A percentile compares a stretch with the other conserved stretches of the same genome.
These are phyloP conservation scores for Irena cyanogastra DNA, from an alignment of 2,113 vertebrate species.

Conservation along the genomic window DNA sequence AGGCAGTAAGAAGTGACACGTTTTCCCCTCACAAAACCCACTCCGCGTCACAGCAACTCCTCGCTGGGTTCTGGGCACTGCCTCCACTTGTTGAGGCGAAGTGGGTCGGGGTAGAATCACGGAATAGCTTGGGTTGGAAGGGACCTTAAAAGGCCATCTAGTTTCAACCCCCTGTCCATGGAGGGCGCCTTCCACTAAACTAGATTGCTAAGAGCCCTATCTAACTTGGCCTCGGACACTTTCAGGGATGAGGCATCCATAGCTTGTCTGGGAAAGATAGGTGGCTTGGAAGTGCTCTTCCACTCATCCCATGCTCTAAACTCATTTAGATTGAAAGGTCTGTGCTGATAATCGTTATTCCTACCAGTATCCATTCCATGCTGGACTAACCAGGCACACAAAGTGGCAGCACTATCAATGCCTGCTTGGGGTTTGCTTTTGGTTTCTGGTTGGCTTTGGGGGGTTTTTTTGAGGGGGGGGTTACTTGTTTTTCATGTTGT, in stretches of 20 bases:
- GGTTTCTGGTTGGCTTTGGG: background rate
- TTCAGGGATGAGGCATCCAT: background rate
- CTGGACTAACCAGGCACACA: background rate
- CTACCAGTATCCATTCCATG: background rate
- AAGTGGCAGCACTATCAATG: background rate
- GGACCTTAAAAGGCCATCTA: background rate
- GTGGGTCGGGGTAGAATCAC: background rate
- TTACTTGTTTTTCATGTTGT: background rate
- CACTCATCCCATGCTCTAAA: fast-evolving
- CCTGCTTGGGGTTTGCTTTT: background rate
- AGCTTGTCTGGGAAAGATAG: background rate
- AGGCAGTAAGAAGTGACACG: fast-evolving
- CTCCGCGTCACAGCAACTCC: background rate
- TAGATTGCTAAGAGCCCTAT: background rate
- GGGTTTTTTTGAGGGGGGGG: fast-evolving
- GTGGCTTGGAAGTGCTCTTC: background rate
- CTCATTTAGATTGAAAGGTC: background rate
- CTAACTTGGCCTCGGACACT: background rate
- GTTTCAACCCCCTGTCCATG: background rate
- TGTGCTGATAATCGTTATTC: background rate
- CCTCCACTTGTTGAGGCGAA: background rate
- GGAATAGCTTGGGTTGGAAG: background rate
- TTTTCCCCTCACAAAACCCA: background rate
- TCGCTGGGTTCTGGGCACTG: background rate
- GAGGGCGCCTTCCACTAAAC: background rate